Base-by-base conservation (phyloP, 1,140 invertebrate genomes). In the Zaprionus camerounensis region DNA sequence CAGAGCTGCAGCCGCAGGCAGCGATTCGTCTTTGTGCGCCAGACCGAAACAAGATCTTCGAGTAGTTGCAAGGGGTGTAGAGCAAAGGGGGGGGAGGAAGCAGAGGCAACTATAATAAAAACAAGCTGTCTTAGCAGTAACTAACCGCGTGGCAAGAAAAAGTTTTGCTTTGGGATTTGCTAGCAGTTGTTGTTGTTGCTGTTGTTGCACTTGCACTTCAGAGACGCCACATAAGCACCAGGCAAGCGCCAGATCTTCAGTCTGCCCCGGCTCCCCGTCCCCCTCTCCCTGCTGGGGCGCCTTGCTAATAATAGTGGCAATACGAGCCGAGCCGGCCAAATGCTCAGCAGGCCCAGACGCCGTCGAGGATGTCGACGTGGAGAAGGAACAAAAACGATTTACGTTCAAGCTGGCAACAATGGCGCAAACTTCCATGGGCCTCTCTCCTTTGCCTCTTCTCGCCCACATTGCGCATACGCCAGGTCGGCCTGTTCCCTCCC, bases 131-230 rank as follows among this genome's bases (percentile, higher is more conserved):
- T 63, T 56, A 62, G 69, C 59, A 68, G 75, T 67, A 73, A 80
- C 83, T 78, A 88, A 87, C 84, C 74, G 84, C 74, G 71, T 79
- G 71, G 81, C 75, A 83, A 76, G 84, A 88, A 88, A 87, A 87
- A 88, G 67, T 87, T 87, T 88, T 87, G 81, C 87, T 87, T 86
- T 81, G 78, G 84, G 81, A 79, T 69, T 88, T 81, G 82, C 82
- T 64, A 46, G 53, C 81, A 61, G 49, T 41, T 55, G 69, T 55
- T 77, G 63, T 38, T 41, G 15, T 76, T 57, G 49, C 49, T 68
- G 59, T 59, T 80, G 64, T 58, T 77, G 74, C 82, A 82, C 70
- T 76, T 88, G 84, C 84, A 87, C 84, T 87, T 87, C 75, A 81
- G 84, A 88, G 84, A 78, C 84, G 84, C 78, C 84, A 75, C 83